phyloP scores from a whole-genome alignment of 2,888 invertebrate species.

The Glaucopsyche alexis region DNA sequence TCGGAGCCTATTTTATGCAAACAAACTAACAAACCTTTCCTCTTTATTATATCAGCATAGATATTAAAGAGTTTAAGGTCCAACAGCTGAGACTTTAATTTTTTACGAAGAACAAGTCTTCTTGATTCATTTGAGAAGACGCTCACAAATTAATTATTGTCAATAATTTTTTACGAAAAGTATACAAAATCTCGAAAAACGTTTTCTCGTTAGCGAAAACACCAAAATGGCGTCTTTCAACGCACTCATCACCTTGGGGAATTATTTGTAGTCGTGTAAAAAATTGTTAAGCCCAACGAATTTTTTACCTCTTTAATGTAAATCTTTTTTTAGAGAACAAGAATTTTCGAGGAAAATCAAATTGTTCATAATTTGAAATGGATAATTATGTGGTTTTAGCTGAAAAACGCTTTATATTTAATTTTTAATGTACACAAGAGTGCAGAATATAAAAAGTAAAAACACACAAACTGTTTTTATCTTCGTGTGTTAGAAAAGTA shows the following conservation, averaged over 20 bases:
- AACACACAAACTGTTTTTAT: neutral
- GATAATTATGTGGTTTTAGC: neutral
- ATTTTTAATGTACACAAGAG: neutral
- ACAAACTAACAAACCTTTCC: too few species aligned
- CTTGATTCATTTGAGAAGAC: neutral
- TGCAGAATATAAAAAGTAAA: neutral
- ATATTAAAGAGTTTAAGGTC: too few species aligned
- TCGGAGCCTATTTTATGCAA: too few species aligned
- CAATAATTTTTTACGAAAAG: neutral
- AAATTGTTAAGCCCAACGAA: slow-evolving; percentile 11
- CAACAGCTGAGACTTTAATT: neutral
- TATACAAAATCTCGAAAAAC: slow-evolving; percentile 41
- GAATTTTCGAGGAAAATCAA: neutral
- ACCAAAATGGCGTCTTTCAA: slow-evolving; percentile 52
- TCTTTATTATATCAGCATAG: too few species aligned
- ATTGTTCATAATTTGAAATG: neutral
- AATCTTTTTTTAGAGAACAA: neutral
- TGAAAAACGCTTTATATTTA: neutral
- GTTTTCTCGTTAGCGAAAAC: slow-evolving; percentile 58
- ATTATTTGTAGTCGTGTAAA: slow-evolving; percentile 32
- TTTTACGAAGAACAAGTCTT: neutral
- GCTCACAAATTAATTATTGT: neutral
- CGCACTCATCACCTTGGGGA: slow-evolving; percentile 57
- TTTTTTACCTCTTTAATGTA: slow-evolving; percentile 19
- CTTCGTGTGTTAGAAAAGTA: too few species aligned